Conservation (phyloP, 2,888 invertebrate genomes). For the Pseudococcus viburni region DNA sequence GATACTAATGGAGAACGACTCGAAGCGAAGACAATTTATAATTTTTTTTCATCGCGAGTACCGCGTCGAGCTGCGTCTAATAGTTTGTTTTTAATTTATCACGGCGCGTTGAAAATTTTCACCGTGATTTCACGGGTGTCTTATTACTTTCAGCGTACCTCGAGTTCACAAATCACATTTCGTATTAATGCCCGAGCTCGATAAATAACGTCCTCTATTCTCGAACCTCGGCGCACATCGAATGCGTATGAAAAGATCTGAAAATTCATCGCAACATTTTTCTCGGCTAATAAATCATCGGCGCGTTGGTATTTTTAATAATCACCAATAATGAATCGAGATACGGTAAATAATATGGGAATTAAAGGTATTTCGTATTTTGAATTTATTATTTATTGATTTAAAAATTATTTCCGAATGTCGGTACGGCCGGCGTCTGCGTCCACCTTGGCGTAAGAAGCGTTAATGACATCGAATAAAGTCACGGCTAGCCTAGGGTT, state of each 20-base stretch:
- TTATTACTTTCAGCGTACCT: constrained; percentile 46
- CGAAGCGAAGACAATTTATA: constrained; percentile 36
- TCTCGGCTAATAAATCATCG: constrained; percentile 43
- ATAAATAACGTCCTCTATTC: neutral
- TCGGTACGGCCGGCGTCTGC: neutral
- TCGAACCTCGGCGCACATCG: neutral
- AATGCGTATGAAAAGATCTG: constrained; percentile 16
- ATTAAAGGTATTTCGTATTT: constrained; percentile 36
- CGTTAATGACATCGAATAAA: constrained; percentile 44
- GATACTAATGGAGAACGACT: constrained; percentile 39
- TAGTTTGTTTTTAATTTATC: constrained; percentile 54
- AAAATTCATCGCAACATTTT: constrained; percentile 42
- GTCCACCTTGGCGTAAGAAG: neutral
- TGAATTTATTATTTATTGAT: constrained; percentile 47
- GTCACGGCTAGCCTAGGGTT: constrained; percentile 30
- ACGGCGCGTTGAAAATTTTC: constrained; percentile 43
- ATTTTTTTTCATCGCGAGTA: constrained; percentile 12
- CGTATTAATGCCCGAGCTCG: constrained; percentile 28
- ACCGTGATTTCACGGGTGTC: constrained; percentile 55
- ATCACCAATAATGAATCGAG: constrained; percentile 49
- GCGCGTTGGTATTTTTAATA: constrained; percentile 44
- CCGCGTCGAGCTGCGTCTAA: neutral
- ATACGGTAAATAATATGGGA: constrained; percentile 37
- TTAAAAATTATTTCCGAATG: constrained; percentile 49
- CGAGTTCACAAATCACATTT: constrained; percentile 47